Evolutionary conservation across 64 coral and sea anemone species (phyloP).

Genomic region (Stichodactyla mertensii): DNA sequence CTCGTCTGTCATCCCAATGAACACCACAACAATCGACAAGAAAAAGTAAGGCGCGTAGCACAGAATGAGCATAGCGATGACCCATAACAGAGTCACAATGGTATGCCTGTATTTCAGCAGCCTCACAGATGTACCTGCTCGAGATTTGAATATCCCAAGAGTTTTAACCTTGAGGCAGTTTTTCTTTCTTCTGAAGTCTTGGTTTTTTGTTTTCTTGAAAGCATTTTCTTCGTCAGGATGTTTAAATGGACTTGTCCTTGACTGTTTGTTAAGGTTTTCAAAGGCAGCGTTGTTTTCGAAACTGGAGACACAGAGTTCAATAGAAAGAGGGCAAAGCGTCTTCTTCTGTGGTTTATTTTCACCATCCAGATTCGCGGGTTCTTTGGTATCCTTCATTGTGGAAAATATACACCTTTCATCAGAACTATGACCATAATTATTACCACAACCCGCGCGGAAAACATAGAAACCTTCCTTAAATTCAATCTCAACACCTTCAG

Average conservation of each 20-base stretch:
- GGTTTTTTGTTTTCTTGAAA: neutral
- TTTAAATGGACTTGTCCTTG: neutral
- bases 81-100: neutral
- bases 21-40: neutral
- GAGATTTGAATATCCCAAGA: neutral
- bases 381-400: too few relatives aligned
- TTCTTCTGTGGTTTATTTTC: neutral
- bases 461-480: neutral
- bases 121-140: neutral
- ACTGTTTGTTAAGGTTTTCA: neutral
- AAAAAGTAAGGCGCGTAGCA: slow-evolving; percentile 18
- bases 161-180: neutral
- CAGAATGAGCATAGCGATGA: neutral
- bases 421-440: too few relatives aligned
- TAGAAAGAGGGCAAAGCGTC: neutral
- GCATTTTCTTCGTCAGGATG: neutral
- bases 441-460: too few relatives aligned
- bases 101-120: slow-evolving; percentile 2
- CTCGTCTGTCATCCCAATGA: slow-evolving; percentile 3
- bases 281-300: neutral
- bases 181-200: neutral
- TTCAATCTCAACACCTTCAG: neutral
- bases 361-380: neutral
- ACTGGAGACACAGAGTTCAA: neutral
- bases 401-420: too few relatives aligned